Base-by-base conservation (phyloP, 2,797 vertebrate genomes). In the Enteromius viviparus region DNA sequence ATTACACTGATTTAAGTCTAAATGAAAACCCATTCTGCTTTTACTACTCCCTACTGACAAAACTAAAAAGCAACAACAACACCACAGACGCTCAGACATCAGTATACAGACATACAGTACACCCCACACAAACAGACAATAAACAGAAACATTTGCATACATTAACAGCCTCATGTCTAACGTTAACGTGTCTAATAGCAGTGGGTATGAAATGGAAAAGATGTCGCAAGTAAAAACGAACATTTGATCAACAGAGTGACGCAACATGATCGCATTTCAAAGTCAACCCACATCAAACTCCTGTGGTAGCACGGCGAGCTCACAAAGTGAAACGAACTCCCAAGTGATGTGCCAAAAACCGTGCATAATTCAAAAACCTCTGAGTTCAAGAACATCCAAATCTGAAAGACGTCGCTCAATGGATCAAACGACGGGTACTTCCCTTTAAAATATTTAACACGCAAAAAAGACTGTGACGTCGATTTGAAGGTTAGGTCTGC, bases 241-340 rank as follows among this genome's bases (percentile, higher is more conserved):
- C 65, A 66, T 71, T 77, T 65, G 51, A 75, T 34, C 66, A 82
- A 77, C 78, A 84, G 58, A 82, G 75, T 45, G 78, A 84, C 4
- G 53, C 34, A 76, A 74, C 26, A 15, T 47, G 55, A 86, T 84
- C 29, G 21, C 66, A 74, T 86, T 81, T 81, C 85, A 86, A 86
- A 86, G 82, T 55, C 78, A 69, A 81, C 65, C 37, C 82, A 81
- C 68, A 76, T 83, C 66, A 53, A 55, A 68, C 82, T 74, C 58
- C 60, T 21, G 58, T 58, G 55, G 69, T 23, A 75, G 51, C 72
- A 68, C 70, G 71, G 42, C 42, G 1, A 32, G 26, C 47, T 34
- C 58, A 45, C 72, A 82, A 74, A 74, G 60, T 37, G 3, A 75
- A 82, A 51, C 12, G 4, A n/a, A 76, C 23, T 76, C 74, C 72